Base-by-base conservation (phyloP, 2,888 invertebrate species). In the Bedellia somnulentella region DNA sequence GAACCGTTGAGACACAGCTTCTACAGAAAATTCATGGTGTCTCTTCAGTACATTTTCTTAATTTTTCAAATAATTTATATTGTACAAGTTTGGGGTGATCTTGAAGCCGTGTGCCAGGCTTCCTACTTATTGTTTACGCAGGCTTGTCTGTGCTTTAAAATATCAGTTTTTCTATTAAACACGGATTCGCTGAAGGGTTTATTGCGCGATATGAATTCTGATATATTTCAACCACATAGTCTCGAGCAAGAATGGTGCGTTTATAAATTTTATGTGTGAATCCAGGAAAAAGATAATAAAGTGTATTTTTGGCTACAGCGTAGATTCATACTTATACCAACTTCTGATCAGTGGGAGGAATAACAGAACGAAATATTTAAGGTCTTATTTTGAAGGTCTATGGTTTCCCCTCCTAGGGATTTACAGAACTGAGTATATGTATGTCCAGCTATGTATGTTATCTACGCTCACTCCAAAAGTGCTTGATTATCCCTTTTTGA, bases 131-230 rank as follows among this genome's bases (percentile, higher is more conserved):
- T 67, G 3, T 70, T 73, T 37, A 71, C 73, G 0, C 67, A 73
- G 35, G 68, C 73, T 2, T 63, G 64, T 35, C 52, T 73, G 6
- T 73, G 73, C 38, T 57, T 67, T 12, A 73, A 73, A 52, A 43
- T 73, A 1, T 57, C 67, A 0, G 53, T 67, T 16, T 53, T 71
- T 35, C 58, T 60, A 21, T 32, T 55, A 0, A 70, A 70, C 30
- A 49, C 52, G 24, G 39, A 40, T 3, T 45, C 47, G 32, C 39
- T 68, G 3, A 48, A 44, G 24, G 44, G 55, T 1, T 38, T 73
- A 9, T 30, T 68, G 18, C 33, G 22, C 14, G 50, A 46, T 30
- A 71, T 73, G 62, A 52, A 57, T 26, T 47, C 51, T n/a, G 49
- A 55, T 1, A 36, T 55, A 29, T 68, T 73, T 35, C 43, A 38